Conservation (phyloP, 2,113 vertebrate genomes). For the Brachypteracias leptosomus region DNA sequence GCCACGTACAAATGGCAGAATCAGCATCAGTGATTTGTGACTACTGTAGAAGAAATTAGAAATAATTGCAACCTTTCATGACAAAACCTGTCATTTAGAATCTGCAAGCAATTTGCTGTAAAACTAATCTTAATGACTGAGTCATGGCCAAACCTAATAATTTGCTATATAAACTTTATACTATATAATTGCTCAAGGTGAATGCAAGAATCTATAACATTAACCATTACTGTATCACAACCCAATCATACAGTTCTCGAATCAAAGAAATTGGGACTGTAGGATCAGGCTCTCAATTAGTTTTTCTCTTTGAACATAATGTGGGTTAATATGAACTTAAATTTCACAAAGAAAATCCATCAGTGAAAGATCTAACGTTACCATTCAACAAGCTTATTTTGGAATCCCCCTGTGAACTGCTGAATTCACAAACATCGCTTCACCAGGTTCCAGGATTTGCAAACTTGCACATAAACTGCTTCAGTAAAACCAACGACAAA, state of each 20-base stretch:
- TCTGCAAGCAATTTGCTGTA: conserved; percentile 37
- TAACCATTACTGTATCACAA: not conserved
- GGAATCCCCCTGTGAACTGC: not conserved
- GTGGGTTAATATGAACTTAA: not conserved
- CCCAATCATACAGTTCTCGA: not conserved
- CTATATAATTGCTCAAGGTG: conserved; percentile 26
- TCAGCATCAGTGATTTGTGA: conserved; percentile 33
- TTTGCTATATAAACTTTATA: conserved; percentile 33
- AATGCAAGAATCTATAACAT: conserved; percentile 2
- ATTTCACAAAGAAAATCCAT: not conserved
- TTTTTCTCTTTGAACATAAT: not conserved
- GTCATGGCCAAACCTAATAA: conserved; percentile 50
- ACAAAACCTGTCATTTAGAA: conserved; percentile 45
- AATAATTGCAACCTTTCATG: conserved; percentile 60
- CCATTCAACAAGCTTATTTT: not conserved
- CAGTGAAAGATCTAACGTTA: not conserved
- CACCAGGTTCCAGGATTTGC: not conserved
- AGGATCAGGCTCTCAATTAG: not conserved
- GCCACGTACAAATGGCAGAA: not conserved
- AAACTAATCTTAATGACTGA: conserved; percentile 32
- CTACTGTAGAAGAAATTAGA: conserved; percentile 49
- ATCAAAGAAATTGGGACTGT: not conserved
- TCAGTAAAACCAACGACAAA: not conserved
- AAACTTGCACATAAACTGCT: not conserved
- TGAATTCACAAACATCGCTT: not conserved